Base-by-base conservation (phyloP, 2,113 vertebrate species). In the Acrocephalus kingi region DNA sequence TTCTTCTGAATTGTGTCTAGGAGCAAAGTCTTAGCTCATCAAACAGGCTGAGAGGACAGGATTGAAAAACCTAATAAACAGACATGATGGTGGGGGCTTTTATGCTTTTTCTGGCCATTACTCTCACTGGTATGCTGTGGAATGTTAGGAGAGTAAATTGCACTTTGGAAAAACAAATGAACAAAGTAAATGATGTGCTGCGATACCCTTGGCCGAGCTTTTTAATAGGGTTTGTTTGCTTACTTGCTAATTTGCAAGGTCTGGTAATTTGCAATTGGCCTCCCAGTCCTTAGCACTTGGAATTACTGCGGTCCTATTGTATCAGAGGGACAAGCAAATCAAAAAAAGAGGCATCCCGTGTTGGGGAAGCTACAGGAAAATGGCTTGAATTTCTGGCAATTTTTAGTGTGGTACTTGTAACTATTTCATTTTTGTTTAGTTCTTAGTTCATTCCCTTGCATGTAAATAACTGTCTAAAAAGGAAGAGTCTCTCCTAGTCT, bases 201-300 rank as follows among this genome's bases (percentile, higher is more conserved):
- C 49, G 76, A 80, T 91, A 87, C 84, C 81, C 87, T 91, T 92
- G 92, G 31, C 84, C 91, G 62, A 73, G 13, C 46, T 93, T 82
- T 93, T 78, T 82, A 96, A 94, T 84, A 71, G 83, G 5, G 8
- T 92, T 90, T 94, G 84, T 89, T 97, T 94, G 55, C 87, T 93
- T 87, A n/a, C 76, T 93, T 91, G 74, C 43, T 93, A 78, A 90
- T 97, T 96, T 97, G 88, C 94, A 96, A 88, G 84, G 84, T 95
- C 92, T 92, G 68, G 55, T 89, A 78, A 87, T 91, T 95, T 90
- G 72, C 5, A 11, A 85, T 84, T 15, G 11, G 80, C 66, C 72
- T 93, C 45, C 48, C 45, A 63, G 89, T 92, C 3, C 25, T 91
- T 82, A 89, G 77, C 0, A 28, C 74, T 66, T 56, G 31, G 84